A percentile compares a stretch with the other conserved stretches of the same genome.
Conservation (phyloP, 2,113 vertebrate species). For the Misgurnus mizolepis region DNA sequence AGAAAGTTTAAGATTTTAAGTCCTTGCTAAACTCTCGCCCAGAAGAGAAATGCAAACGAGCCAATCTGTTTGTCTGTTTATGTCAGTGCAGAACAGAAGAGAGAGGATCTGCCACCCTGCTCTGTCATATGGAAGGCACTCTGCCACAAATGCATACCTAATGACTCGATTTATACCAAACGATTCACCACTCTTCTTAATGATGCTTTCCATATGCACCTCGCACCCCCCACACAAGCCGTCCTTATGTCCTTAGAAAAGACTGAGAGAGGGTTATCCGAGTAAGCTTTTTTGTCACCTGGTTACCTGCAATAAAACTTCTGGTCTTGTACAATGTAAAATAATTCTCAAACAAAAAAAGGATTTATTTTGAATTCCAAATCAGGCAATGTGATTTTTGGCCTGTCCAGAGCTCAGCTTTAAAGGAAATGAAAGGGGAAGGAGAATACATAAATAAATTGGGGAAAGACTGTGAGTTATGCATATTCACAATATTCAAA, state of each 20-base stretch:
- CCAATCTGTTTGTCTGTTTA: slow-evolving; percentile 99
- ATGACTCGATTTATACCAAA: slow-evolving; percentile 94
- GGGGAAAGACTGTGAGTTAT: slow-evolving; percentile 32
- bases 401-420: slow-evolving; percentile 13
- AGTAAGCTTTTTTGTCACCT: slow-evolving; percentile 11
- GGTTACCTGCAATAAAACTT: slow-evolving; percentile 11
- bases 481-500: not conserved
- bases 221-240: slow-evolving; percentile 61
- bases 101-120: slow-evolving; percentile 62
- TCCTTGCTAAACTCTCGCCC: slow-evolving; percentile 84
- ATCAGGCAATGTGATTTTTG: not conserved
- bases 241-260: slow-evolving; percentile 6
- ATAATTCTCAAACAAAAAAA: not conserved
- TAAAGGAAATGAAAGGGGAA: slow-evolving; percentile 44
- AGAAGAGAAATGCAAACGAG: slow-evolving; percentile 91
- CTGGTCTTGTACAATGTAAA: not conserved
- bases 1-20: slow-evolving; percentile 62
- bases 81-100: slow-evolving; percentile 90
- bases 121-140: slow-evolving; percentile 93
- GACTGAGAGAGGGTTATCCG: not conserved
- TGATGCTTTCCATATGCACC: slow-evolving; percentile 93
- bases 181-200: slow-evolving; percentile 86
- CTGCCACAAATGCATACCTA: slow-evolving; percentile 96
- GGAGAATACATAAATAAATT: slow-evolving; percentile 39
- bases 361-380: no score